phyloP scores from a whole-genome alignment of 1,140 invertebrate species.

The Monomorium pharaonis region DNA sequence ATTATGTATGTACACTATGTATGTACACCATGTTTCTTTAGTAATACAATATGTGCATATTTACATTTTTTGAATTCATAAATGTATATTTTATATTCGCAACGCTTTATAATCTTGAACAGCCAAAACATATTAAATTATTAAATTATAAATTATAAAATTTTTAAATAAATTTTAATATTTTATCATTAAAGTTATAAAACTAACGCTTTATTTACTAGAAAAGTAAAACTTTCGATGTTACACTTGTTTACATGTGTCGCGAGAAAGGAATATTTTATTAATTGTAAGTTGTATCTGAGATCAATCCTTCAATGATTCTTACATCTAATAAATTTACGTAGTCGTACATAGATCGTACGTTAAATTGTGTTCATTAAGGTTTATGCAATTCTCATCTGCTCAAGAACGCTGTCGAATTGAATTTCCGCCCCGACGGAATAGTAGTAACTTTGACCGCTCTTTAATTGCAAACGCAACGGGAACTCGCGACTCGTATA shows the following conservation, averaged over 20 bases:
- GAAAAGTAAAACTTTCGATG: not conserved
- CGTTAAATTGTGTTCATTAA: constrained; percentile 64
- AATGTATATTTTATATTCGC: not conserved
- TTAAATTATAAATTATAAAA: not conserved
- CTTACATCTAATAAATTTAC: constrained; percentile 52
- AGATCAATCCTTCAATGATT: constrained; percentile 60
- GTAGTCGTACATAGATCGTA: constrained; percentile 32
- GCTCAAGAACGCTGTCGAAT: constrained; percentile 77
- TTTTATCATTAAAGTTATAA: not conserved
- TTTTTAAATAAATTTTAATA: not conserved
- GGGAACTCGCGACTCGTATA: constrained; percentile 74
- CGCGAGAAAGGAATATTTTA: not conserved
- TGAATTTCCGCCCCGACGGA: constrained; percentile 79
- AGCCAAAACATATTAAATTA: not conserved
- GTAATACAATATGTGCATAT: not conserved
- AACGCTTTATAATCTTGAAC: not conserved
- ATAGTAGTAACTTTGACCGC: constrained; percentile 78
- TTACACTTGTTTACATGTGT: not conserved
- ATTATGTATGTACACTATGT: not conserved
- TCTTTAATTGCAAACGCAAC: constrained; percentile 82
- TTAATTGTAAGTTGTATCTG: not conserved
- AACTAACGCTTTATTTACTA: not conserved
- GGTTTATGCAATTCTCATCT: constrained; percentile 68
- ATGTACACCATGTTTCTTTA: not conserved
- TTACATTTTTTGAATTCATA: constrained; percentile 3